phyloP scores from a whole-genome alignment of 2,888 invertebrate genomes.

The Microchrysa polita region DNA sequence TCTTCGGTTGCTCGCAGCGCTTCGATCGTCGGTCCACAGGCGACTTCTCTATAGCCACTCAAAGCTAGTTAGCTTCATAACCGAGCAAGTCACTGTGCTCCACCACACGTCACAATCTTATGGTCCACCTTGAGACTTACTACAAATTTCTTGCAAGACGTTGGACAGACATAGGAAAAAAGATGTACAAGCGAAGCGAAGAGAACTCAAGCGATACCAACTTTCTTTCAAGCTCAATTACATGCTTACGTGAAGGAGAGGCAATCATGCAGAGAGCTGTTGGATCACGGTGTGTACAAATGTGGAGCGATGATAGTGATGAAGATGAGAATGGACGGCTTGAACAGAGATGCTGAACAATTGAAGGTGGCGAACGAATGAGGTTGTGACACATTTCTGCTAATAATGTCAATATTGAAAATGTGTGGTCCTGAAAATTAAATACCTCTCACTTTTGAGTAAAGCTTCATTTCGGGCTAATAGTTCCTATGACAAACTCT shows the following conservation, averaged over 20 bases:
- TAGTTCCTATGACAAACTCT: too few species aligned
- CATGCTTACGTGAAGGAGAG: slow-evolving; percentile 29
- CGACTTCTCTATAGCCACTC: not conserved
- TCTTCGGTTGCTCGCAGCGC: not conserved
- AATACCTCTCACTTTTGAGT: too few species aligned
- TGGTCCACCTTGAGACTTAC: slow-evolving; percentile 9
- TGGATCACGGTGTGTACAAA: not conserved
- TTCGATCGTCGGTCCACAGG: not conserved
- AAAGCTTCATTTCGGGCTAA: too few species aligned
- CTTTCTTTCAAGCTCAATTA: slow-evolving; percentile 30
- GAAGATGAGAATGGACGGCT: too few species aligned
- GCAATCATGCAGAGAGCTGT: slow-evolving; percentile 12
- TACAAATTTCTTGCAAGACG: slow-evolving; percentile 14
- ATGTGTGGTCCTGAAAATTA: too few species aligned
- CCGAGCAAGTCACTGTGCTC: not conserved
- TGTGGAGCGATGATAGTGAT: slow-evolving; percentile 9
- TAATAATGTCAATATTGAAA: too few species aligned
- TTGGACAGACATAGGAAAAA: too few species aligned
- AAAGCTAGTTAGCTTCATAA: not conserved
- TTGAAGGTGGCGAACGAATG: too few species aligned
- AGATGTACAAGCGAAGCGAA: too few species aligned
- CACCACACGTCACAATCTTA: not conserved
- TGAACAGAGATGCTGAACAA: too few species aligned
- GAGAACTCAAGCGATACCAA: not conserved
- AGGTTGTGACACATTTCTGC: too few species aligned